Conservation (phyloP, 2,797 vertebrate genomes). For the Lagorchestes hirsutus region DNA sequence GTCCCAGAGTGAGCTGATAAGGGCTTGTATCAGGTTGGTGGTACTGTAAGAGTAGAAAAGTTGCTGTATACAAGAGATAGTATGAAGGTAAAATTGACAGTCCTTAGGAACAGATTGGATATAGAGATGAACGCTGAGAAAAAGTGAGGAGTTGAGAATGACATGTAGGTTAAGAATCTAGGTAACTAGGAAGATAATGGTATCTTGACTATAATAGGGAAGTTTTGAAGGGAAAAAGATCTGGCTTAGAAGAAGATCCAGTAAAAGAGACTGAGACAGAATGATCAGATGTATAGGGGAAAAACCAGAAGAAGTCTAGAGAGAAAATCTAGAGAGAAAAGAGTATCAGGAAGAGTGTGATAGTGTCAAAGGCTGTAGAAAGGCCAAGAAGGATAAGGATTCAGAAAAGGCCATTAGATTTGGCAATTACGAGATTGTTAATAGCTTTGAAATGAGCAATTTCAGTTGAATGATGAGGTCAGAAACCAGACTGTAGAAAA, state of each 20-base stretch:
- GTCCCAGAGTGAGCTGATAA: not conserved
- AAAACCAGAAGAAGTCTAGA: too few species aligned
- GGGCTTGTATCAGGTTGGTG: not conserved
- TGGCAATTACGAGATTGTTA: not conserved
- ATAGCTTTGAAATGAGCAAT: not conserved
- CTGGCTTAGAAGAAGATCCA: not conserved
- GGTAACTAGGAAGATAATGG: not conserved
- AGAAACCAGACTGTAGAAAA: not conserved
- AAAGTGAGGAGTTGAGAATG: not conserved
- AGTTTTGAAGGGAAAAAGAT: not conserved
- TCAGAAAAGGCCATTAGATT: too few species aligned
- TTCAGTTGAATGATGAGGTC: not conserved
- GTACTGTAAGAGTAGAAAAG: not conserved
- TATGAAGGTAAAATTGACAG: not conserved
- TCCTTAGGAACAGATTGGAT: not conserved
- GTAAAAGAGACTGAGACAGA: too few species aligned
- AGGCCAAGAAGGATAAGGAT: not conserved
- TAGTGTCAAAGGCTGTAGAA: not conserved
- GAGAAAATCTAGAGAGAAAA: too few species aligned
- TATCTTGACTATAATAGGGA: not conserved
- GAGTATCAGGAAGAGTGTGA: not conserved
- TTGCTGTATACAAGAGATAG: not conserved
- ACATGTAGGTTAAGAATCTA: not conserved
- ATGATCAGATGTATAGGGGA: too few species aligned
- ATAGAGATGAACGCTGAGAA: not conserved